A percentile compares a stretch with the other conserved stretches of the same genome.
Conservation (phyloP, 2,888 invertebrate species). For the Drosophila fulvimacula region DNA sequence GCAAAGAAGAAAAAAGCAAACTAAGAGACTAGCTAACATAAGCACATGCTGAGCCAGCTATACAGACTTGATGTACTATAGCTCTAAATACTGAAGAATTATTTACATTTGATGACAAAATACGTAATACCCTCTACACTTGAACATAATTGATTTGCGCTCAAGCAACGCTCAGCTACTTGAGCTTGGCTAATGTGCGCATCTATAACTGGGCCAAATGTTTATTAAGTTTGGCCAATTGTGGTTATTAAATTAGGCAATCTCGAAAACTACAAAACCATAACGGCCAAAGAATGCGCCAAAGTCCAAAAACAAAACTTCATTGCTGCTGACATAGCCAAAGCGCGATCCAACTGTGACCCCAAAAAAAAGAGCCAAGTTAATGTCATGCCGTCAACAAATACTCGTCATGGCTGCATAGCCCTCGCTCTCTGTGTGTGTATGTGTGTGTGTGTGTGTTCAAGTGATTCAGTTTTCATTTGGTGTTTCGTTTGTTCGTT, state of each 20-base stretch:
- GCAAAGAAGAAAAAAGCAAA: not conserved
- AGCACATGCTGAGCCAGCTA: not conserved
- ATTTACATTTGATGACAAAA: not conserved
- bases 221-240: slow-evolving; percentile 48
- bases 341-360: slow-evolving; percentile 61
- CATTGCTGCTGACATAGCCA: slow-evolving; percentile 41
- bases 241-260: slow-evolving; percentile 69
- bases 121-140: not conserved
- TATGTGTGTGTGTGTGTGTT: slow-evolving; percentile 13
- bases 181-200: slow-evolving; percentile 24
- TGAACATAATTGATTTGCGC: slow-evolving; percentile 1
- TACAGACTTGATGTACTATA: not conserved
- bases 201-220: slow-evolving; percentile 44
- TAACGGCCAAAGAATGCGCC: slow-evolving; percentile 70
- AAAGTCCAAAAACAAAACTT: slow-evolving; percentile 21
- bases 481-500: slow-evolving; percentile 27
- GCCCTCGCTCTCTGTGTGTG: slow-evolving; percentile 26
- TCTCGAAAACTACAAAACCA: slow-evolving; percentile 55
- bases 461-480: slow-evolving; percentile 50
- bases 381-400: slow-evolving; percentile 77
- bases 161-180: slow-evolving; percentile 10
- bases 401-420: slow-evolving; percentile 80
- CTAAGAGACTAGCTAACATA: not conserved
- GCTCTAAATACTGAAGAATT: not conserved
- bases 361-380: slow-evolving; percentile 68